Evolutionary conservation across 2,888 invertebrate genomes (phyloP), one percentile per base, ranked within the genome.

Genomic region (Ennomos erosarius): DNA sequence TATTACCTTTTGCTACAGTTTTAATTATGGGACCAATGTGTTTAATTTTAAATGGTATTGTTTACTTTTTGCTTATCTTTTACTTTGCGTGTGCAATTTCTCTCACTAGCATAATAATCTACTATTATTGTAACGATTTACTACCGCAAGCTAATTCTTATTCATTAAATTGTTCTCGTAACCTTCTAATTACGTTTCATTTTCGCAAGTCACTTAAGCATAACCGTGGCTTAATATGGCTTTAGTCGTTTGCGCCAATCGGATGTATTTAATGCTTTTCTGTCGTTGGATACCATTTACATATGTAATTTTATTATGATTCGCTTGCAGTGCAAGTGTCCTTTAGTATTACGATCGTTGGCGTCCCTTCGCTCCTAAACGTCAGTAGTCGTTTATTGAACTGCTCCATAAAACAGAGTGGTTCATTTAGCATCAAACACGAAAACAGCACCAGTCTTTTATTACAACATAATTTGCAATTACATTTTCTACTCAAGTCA

Each of bases 351-450:
- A 80, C 72, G 75, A 77, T 71, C 79, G 70, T 72, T 78, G 74
- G 74, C 76, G 74, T 74, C 73, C 70, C 65, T 70, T 72, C 71
- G 79, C 75, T 82, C 74, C 76, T 70, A 79, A 84, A 78, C 81
- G 75, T 77, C 82, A 74, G 65, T 75, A 10, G 47, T 62, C 70
- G 69, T 85, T 90, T 88, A 90, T 87, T 82, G 85, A 70, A 78
- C 87, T 74, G 79, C 79, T 78, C 82, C 65, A 88, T 90, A 89
- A 90, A 87, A 82, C 79, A 81, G 83, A 84, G 84, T 84, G 84
- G 82, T 82, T 85, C 85, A 84, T 88, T 89, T 85, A 84, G 79
- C 79, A 80, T 84, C 79, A 75, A 70, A 74, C 71, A 75, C 74
- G 70, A 70, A 70, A 76, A 74, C 52, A 50, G 34, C 69, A 74